phyloP scores from a whole-genome alignment of 2,113 vertebrate genomes.

The Aldabrachelys gigantea region DNA sequence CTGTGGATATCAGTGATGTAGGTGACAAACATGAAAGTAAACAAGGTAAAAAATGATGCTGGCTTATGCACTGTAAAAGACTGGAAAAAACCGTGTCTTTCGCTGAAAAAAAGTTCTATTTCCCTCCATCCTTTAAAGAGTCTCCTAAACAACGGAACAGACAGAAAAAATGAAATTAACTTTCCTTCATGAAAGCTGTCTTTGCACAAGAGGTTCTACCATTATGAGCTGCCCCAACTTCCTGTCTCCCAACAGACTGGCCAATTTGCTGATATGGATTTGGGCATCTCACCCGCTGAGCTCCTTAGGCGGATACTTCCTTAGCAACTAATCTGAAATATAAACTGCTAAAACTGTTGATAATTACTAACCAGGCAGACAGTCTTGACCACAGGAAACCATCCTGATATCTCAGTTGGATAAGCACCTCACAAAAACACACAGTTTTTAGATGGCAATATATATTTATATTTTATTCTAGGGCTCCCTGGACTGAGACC shows the following conservation, averaged over 20 bases:
- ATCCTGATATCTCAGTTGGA: background rate
- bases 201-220: background rate
- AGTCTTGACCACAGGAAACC: background rate
- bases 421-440: background rate
- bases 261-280: background rate
- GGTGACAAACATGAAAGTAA: background rate
- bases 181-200: background rate
- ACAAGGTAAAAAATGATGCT: background rate
- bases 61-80: background rate
- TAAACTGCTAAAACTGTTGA: background rate
- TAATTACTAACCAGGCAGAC: rapidly evolving
- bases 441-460: too few relatives aligned
- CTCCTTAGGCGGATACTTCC: background rate
- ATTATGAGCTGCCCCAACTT: background rate
- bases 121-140: background rate
- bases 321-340: background rate
- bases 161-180: background rate
- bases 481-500: background rate
- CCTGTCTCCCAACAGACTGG: background rate
- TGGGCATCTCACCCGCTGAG: background rate
- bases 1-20: background rate
- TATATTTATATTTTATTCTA: too few relatives aligned
- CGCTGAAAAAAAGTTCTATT: background rate
- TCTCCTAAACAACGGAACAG: background rate
- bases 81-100: background rate